Conservation (phyloP, 2,888 invertebrate species). For the Cephus sareptanus region DNA sequence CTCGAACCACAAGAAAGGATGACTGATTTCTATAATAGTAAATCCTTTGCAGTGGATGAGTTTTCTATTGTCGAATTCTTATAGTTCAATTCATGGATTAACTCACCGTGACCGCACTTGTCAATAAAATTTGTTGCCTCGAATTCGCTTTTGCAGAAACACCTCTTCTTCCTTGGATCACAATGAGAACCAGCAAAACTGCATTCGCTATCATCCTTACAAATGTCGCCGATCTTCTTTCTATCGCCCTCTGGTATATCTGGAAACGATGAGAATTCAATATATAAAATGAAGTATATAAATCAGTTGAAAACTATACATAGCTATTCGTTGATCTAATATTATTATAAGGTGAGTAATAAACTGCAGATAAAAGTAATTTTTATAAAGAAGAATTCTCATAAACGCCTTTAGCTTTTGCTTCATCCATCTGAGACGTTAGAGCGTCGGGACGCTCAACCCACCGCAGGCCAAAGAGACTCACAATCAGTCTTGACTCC, state of each 20-base stretch:
- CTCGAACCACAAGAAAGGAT: background rate
- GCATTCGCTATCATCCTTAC: slow-evolving; percentile 78
- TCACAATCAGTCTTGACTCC: slow-evolving; percentile 5
- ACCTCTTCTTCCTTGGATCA: slow-evolving; percentile 75
- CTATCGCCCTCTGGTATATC: slow-evolving; percentile 71
- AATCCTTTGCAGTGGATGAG: background rate
- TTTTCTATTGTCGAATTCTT: too few species aligned
- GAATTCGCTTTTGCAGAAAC: slow-evolving; percentile 79
- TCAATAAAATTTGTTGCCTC: slow-evolving; percentile 85
- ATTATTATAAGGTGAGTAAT: background rate
- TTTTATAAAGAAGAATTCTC: background rate
- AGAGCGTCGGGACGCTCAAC: background rate
- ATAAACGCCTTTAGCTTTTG: background rate
- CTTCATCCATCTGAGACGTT: background rate
- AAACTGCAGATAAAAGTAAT: background rate
- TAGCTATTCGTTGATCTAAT: background rate
- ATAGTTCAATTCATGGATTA: background rate
- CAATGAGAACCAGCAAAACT: slow-evolving; percentile 81
- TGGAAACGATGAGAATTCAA: slow-evolving; percentile 44
- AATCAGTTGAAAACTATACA: background rate
- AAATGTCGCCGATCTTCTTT: slow-evolving; percentile 82
- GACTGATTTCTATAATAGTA: background rate
- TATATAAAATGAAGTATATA: background rate
- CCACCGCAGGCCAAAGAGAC: background rate
- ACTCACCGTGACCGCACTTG: slow-evolving; percentile 86